Conservation (phyloP, 2,113 vertebrate genomes). For the Atlantisia rogersi region DNA sequence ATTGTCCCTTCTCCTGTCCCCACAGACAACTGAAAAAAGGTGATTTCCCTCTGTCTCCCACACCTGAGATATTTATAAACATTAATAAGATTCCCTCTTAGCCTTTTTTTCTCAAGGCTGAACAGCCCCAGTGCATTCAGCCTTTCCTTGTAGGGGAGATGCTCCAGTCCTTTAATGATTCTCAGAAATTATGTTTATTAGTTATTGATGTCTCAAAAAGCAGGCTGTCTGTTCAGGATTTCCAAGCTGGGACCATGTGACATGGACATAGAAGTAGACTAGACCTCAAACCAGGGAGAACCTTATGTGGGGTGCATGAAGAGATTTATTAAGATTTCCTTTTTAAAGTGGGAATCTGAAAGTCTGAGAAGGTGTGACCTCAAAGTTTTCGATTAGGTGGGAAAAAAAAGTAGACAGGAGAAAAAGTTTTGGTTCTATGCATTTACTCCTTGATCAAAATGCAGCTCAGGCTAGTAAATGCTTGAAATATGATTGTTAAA, state of each 20-base stretch:
- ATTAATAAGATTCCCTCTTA: too few relatives aligned
- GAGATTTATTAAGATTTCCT: not conserved
- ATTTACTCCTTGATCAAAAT: not conserved
- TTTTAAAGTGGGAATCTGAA: not conserved
- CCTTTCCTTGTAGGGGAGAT: too few relatives aligned
- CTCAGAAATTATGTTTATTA: not conserved
- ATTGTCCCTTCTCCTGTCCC: too few relatives aligned
- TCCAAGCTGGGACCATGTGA: not conserved
- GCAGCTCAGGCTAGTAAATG: not conserved
- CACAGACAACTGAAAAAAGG: too few relatives aligned
- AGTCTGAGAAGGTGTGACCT: not conserved
- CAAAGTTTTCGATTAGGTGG: not conserved
- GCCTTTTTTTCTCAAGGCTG: too few relatives aligned
- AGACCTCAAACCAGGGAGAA: not conserved
- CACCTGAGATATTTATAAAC: too few relatives aligned
- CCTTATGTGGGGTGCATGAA: not conserved
- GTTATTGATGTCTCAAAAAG: not conserved
- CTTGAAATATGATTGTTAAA: constrained; percentile 17
- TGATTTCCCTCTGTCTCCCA: too few relatives aligned
- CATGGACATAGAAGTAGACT: not conserved
- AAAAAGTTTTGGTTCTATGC: not conserved
- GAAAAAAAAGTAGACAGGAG: not conserved
- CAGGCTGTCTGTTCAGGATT: not conserved
- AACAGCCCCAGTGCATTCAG: too few relatives aligned
- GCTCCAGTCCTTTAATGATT: not conserved